Evolutionary conservation across 2,113 vertebrate species (phyloP).

Genomic region (Brachyistius frenatus): DNA sequence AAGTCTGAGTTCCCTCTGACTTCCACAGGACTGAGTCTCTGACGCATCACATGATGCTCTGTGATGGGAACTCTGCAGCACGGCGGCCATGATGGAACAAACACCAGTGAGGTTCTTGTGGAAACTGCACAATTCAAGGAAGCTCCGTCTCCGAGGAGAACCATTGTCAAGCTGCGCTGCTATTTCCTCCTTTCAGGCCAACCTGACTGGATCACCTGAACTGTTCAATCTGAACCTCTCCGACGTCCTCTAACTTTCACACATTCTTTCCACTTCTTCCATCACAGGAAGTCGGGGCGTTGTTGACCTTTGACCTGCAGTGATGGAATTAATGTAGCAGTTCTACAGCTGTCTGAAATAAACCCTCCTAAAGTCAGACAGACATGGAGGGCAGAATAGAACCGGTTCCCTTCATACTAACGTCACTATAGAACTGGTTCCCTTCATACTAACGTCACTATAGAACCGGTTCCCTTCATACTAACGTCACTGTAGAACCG

Average conservation of each 20-base stretch:
- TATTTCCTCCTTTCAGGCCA: constrained; percentile 55
- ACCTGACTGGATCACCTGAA: constrained; percentile 5
- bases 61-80: constrained; percentile 44
- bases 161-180: constrained; percentile 73
- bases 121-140: constrained; percentile 85
- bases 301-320: background rate
- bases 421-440: too few relatives aligned
- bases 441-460: too few relatives aligned
- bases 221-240: constrained; percentile 10
- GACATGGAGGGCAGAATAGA: too few relatives aligned
- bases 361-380: too few relatives aligned
- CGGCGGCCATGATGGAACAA: constrained; percentile 66
- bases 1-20: background rate
- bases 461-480: too few relatives aligned
- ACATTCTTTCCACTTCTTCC: constrained; percentile 11
- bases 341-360: too few relatives aligned
- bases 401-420: too few relatives aligned
- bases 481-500: too few relatives aligned
- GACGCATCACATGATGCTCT: constrained; percentile 14
- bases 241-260: constrained; percentile 1
- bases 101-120: constrained; percentile 47
- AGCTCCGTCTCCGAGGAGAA: constrained; percentile 64
- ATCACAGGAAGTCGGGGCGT: background rate
- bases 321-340: background rate
- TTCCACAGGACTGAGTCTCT: constrained; percentile 15